A percentile compares a stretch with the other conserved stretches of the same genome.
phyloP scores from a whole-genome alignment of 2,888 invertebrate species.

The Microctonus hyperodae region DNA sequence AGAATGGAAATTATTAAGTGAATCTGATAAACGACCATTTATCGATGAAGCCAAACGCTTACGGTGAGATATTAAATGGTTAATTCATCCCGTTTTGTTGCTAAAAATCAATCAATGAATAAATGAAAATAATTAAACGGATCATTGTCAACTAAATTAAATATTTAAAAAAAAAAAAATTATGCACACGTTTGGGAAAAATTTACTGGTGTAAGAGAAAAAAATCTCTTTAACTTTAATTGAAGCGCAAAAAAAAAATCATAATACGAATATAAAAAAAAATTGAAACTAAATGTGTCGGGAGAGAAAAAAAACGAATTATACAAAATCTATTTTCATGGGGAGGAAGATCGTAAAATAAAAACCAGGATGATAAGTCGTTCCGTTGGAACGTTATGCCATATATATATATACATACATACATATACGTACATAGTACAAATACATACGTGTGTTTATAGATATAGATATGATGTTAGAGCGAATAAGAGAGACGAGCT shows the following conservation, averaged over 20 bases:
- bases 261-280: constrained; percentile 32
- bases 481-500: background rate
- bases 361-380: constrained; percentile 60
- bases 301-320: constrained; percentile 36
- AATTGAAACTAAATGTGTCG: constrained; percentile 26
- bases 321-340: constrained; percentile 54
- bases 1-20: constrained; percentile 88
- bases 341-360: constrained; percentile 55
- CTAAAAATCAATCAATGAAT: background rate
- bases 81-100: constrained; percentile 12
- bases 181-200: too few species aligned
- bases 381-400: constrained; percentile 46
- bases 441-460: too few species aligned
- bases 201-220: too few species aligned
- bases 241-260: background rate
- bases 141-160: background rate
- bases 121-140: constrained; percentile 4
- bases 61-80: constrained; percentile 74
- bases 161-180: too few species aligned
- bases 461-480: constrained; percentile 10
- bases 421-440: constrained; percentile 10
- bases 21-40: constrained; percentile 86
- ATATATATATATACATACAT: constrained; percentile 9
- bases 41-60: constrained; percentile 90
- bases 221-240: too few species aligned